Percentiles rank a stretch among this genome's conserved stretches.
Evolutionary conservation across 2,113 vertebrate species (phyloP).

Genomic region (Microtus oregoni): DNA sequence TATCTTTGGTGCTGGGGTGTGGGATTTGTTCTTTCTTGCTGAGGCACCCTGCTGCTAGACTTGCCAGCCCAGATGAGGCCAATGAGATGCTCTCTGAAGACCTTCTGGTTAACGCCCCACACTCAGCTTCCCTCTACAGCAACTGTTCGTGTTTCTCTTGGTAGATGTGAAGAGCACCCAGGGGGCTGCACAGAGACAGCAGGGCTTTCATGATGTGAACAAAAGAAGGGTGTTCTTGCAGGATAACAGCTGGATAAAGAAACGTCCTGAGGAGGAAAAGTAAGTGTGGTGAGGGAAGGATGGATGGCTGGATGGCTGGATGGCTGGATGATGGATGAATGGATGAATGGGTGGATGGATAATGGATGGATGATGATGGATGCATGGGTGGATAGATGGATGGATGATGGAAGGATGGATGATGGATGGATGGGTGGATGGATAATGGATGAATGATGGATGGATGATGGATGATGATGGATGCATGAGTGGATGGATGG

Average conservation of each 20-base stretch:
- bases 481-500: too few species aligned
- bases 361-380: too few species aligned
- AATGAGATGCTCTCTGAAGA: neutral
- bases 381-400: too few species aligned
- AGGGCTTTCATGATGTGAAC: conserved; percentile 87
- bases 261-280: conserved; percentile 88
- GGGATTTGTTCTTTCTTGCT: conserved; percentile 75
- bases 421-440: too few species aligned
- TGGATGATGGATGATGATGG: too few species aligned
- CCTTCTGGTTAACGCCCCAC: conserved; percentile 28
- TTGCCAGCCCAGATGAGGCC: conserved; percentile 30
- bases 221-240: conserved; percentile 90
- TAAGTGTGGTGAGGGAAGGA: conserved; percentile 40
- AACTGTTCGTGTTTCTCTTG: conserved; percentile 56
- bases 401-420: neutral
- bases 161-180: conserved; percentile 83
- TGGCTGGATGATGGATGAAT: too few species aligned
- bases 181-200: conserved; percentile 82
- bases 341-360: neutral
- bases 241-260: conserved; percentile 97
- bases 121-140: rapidly evolving
- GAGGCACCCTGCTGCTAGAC: neutral
- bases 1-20: conserved; percentile 71
- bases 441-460: too few species aligned
- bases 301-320: neutral